Base-by-base conservation (phyloP, 2,888 invertebrate genomes). In the Andrena bucephala region DNA sequence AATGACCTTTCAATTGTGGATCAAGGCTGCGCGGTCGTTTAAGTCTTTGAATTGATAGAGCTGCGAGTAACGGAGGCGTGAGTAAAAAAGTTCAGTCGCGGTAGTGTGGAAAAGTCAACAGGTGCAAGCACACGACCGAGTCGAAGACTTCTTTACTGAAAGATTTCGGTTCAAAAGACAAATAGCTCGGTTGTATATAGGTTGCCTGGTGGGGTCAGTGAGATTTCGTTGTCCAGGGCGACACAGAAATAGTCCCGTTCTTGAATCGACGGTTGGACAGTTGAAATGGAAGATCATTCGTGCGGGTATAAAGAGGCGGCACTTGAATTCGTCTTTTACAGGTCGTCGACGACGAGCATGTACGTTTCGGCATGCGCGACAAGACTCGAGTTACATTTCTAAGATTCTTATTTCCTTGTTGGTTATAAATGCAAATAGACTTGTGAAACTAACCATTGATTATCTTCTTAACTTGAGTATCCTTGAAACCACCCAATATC, bases 91-190 rank as follows among this genome's bases (percentile, higher is more conserved):
- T 70, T 70, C 70, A 48, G 48, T 66, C 54, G 66, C 48, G 73
- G 62, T 70, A 74, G 73, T 54, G 24, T n/a, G 62, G 68, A 29
- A 29, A 63, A 81, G 81, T 77, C 85, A 85, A 85, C 85, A 85
- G 81, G 84, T 85, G 71, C 50, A 77, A 84, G 77, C 66, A 70
- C 74, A 20, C 48, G 42, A 54, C 31, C 42, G 48, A 31, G 63
- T 54, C n/a, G 8, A 42, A 13, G 52, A 52, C 57, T 65, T 42
- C 54, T 65, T 69, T 57, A n/a, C 48, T 57, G 33, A 36, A 20
- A 50, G 62, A 66, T 73, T 67, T 66, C 63, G 69, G 59, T 84
- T 84, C 54, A 54, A 63, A 84, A 83, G 78, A 84, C 65, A 84
- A 84, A 84, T 63, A 78, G 54, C 65, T 27, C 10, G 67, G 54